Conservation (phyloP, 1,140 invertebrate species). For the Pachyrhynchus sulphureomaculatus region DNA sequence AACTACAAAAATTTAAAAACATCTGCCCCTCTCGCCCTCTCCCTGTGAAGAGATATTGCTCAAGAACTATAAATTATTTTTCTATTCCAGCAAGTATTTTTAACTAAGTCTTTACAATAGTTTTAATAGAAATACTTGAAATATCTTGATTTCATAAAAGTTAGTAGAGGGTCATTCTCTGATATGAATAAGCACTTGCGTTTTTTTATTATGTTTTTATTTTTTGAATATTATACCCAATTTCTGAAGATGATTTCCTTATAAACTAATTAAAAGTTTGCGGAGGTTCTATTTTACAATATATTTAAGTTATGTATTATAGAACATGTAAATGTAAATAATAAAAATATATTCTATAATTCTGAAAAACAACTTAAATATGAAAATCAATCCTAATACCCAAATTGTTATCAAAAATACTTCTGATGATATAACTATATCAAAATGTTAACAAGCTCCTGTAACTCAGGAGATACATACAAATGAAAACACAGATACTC, state of each 20-base stretch:
- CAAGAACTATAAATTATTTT: too few relatives aligned
- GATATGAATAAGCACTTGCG: not conserved
- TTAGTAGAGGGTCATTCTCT: not conserved
- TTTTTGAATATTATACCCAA: conserved; percentile 14
- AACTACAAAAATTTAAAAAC: too few relatives aligned
- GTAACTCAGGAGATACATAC: conserved; percentile 2
- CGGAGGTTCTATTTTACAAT: too few relatives aligned
- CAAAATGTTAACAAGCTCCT: conserved; percentile 27
- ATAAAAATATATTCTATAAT: too few relatives aligned
- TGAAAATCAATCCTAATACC: conserved; percentile 23
- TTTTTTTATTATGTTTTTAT: conserved; percentile 22
- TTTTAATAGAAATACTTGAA: too few relatives aligned
- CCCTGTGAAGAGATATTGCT: too few relatives aligned
- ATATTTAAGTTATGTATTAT: too few relatives aligned
- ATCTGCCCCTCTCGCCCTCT: too few relatives aligned
- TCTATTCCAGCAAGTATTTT: too few relatives aligned
- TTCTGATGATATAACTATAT: conserved; percentile 38
- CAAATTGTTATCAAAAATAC: conserved; percentile 35
- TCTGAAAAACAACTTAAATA: conserved; percentile 14
- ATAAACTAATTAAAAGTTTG: not conserved
- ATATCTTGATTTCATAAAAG: conserved; percentile 17
- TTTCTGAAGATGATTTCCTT: not conserved
- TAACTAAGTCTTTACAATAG: too few relatives aligned
- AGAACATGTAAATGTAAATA: too few relatives aligned
- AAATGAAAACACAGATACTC: conserved; percentile 12